A percentile compares a stretch with the other conserved stretches of the same genome.
Evolutionary conservation across 2,888 invertebrate species (phyloP).

Genomic region (Drosophila antonietae): DNA sequence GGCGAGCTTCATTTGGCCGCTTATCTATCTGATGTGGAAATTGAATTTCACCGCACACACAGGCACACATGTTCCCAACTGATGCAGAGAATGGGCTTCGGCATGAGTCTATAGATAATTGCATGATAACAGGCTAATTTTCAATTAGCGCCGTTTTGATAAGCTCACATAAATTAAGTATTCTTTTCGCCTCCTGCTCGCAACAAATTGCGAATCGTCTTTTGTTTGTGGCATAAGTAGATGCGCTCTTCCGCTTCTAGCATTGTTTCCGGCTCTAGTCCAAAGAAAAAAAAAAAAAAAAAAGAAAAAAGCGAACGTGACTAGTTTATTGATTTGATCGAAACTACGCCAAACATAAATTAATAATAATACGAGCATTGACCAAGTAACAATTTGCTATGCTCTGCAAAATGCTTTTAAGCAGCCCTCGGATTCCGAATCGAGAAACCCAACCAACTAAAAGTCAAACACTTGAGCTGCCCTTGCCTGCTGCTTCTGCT

Average conservation of each 20-base stretch:
- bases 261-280: conserved; percentile 50
- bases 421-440: conserved; percentile 25
- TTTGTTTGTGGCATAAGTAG: conserved; percentile 56
- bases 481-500: conserved; percentile 2
- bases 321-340: conserved; percentile 72
- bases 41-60: conserved; percentile 58
- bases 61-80: conserved; percentile 14
- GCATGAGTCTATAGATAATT: conserved; percentile 66
- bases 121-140: conserved; percentile 77
- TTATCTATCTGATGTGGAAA: conserved; percentile 68
- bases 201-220: conserved; percentile 67
- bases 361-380: conserved; percentile 68
- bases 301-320: conserved; percentile 53
- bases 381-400: conserved; percentile 75
- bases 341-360: conserved; percentile 67
- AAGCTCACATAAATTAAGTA: conserved; percentile 78
- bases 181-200: conserved; percentile 46
- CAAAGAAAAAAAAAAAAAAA: conserved; percentile 22
- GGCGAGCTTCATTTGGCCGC: conserved; percentile 50
- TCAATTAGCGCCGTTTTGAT: conserved; percentile 80
- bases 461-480: conserved; percentile 67
- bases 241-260: conserved; percentile 58
- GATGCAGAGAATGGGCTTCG: conserved; percentile 11
- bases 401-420: conserved; percentile 73
- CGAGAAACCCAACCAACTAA: conserved; percentile 57